phyloP scores from a whole-genome alignment of 2,113 vertebrate species.

The Speoplatyrhinus poulsoni region DNA sequence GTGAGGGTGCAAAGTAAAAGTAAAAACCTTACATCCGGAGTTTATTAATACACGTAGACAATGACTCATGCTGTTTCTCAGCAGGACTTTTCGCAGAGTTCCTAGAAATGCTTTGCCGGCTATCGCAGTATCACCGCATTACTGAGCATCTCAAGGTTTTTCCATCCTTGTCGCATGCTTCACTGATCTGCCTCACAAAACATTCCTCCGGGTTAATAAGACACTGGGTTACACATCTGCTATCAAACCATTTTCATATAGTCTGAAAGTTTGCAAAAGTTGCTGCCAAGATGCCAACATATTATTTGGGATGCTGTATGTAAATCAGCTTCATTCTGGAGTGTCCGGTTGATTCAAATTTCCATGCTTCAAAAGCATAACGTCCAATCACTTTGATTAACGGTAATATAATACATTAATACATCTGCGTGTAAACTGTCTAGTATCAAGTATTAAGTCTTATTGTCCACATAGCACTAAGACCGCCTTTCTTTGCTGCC shows the following conservation, averaged over 20 bases:
- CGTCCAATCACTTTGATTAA: too few species aligned
- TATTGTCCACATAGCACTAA: slow-evolving; percentile 21
- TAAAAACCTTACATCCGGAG: slow-evolving; percentile 38
- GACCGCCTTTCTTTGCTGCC: slow-evolving; percentile 31
- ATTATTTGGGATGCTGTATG: too few species aligned
- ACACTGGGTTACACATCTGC: slow-evolving; percentile 41
- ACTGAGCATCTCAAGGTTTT: slow-evolving; percentile 60
- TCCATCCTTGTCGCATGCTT: slow-evolving; percentile 54
- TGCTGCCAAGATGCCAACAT: too few species aligned
- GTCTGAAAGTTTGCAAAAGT: slow-evolving; percentile 4
- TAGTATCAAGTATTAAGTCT: too few species aligned
- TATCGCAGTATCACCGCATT: slow-evolving; percentile 55
- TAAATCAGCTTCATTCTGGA: too few species aligned
- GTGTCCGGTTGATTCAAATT: too few species aligned
- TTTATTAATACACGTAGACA: slow-evolving; percentile 67
- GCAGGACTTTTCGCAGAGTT: slow-evolving; percentile 45
- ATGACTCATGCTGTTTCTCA: slow-evolving; percentile 56
- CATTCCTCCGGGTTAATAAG: slow-evolving; percentile 62
- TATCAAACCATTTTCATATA: slow-evolving; percentile 12
- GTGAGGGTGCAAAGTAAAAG: slow-evolving; percentile 59
- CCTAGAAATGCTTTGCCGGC: slow-evolving; percentile 61
- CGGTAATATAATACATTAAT: too few species aligned
- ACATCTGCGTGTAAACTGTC: too few species aligned
- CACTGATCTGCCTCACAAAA: slow-evolving; percentile 53
- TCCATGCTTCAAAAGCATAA: too few species aligned